Base-by-base conservation (phyloP, 2,888 invertebrate genomes). In the Arrhopalites spinosus region DNA sequence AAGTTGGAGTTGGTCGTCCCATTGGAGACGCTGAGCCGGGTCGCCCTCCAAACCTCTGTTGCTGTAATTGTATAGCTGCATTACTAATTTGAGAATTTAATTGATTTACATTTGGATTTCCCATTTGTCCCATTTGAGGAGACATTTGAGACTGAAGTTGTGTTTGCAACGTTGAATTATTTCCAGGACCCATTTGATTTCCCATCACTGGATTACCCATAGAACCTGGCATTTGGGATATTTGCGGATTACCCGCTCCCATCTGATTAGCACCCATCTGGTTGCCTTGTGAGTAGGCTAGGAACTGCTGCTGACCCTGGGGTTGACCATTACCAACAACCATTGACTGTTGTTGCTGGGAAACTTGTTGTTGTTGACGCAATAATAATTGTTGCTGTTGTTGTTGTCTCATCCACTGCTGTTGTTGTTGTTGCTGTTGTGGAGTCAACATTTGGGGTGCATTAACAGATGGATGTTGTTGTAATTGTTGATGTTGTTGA, bases 361-460 rank as follows among this genome's bases (percentile, higher is more conserved):
- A 86, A 75, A 86, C 87, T 69, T 86, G 85, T 67, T 86, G 84
- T 64, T 83, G 83, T 27, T 77, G 78, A 73, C 79, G 81, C 76
- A 77, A 85, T 85, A 77, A 75, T 63, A 78, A 86, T 86, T 30
- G 86, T 84, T 86, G 84, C 82, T 87, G 88, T 77, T 86, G 86
- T 45, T 81, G 81, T 68, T 82, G 83, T 71, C 79, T 78, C 36
- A 82, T 84, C 78, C 84, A 84, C 61, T 77, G 82, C 23, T 81
- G 78, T 25, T 79, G 79, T 64, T 81, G 81, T 64, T 81, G 81
- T 63, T 77, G 78, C 73, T 72, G 78, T 47, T 78, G 81, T 13
- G 71, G 70, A 15, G 77, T 53, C 13, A 77, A 25, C 50, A 77
- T 47, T 43, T 76, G 77, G 70, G 79, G 74, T 29, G 50, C 50